Evolutionary conservation across 2,797 vertebrate species (phyloP).

Genomic region (Tiaroga cobitis): DNA sequence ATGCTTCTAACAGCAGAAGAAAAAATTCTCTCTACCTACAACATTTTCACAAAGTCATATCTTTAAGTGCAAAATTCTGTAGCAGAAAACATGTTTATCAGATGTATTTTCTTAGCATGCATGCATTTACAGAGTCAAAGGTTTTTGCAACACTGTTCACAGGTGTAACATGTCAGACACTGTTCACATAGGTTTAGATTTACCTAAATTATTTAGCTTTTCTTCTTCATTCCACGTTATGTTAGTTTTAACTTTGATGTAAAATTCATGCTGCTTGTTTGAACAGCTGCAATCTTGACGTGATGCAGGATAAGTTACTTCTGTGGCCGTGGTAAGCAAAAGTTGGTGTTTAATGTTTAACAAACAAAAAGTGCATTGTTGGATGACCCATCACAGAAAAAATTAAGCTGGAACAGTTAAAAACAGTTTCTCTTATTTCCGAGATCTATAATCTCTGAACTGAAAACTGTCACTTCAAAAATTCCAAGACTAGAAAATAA

Average conservation of each 20-base stretch:
- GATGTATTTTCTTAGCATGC: not conserved
- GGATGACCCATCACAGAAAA: not conserved
- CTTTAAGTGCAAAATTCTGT: not conserved
- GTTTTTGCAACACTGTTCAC: not conserved
- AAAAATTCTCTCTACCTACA: not conserved
- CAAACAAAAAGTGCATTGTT: not conserved
- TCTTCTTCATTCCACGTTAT: not conserved
- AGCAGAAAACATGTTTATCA: not conserved
- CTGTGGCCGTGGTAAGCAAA: not conserved
- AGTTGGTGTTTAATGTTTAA: not conserved
- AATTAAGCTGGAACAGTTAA: not conserved
- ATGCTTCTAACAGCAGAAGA: not conserved
- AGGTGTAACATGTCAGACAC: not conserved
- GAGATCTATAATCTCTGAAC: not conserved
- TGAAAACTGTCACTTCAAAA: constrained; percentile 2
- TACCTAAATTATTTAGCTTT: not conserved
- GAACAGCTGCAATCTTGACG: not conserved
- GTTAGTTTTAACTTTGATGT: not conserved
- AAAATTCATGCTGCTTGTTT: not conserved
- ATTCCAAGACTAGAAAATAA: not conserved
- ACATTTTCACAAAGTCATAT: not conserved
- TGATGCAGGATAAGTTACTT: not conserved
- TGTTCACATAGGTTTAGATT: not conserved
- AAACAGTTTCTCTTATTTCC: not conserved
- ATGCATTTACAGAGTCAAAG: not conserved